These are phyloP conservation scores for Cuculus canorus DNA, from an alignment of 2,797 vertebrate genomes.

Conservation along the genomic window DNA sequence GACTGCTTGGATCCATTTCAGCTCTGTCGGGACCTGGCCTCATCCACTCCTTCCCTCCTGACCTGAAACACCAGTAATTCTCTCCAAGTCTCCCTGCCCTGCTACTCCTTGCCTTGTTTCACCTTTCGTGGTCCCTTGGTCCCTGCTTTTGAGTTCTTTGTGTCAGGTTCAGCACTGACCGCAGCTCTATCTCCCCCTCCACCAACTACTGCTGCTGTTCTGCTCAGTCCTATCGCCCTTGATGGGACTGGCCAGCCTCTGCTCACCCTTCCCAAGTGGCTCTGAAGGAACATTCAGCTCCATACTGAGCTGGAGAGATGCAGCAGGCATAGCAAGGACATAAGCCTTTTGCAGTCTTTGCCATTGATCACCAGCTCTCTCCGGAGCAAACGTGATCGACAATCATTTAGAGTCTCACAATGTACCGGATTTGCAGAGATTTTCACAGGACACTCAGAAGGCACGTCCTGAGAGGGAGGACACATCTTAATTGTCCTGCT, in stretches of 20 bases:
- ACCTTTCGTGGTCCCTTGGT: neutral
- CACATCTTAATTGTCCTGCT: neutral
- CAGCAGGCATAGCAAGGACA: neutral
- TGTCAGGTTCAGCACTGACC: neutral
- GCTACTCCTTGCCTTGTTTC: neutral
- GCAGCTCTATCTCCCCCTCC: neutral
- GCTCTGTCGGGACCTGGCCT: accelerated
- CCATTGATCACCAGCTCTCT: neutral
- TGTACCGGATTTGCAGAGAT: neutral
- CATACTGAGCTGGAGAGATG: neutral
- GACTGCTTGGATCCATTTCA: neutral
- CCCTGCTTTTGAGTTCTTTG: neutral
- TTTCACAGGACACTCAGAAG: neutral
- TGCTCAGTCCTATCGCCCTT: neutral
- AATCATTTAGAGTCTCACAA: neutral
- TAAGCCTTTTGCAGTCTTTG: neutral
- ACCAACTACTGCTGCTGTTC: neutral
- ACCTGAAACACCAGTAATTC: accelerated
- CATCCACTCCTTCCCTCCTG: neutral
- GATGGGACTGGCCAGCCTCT: neutral
- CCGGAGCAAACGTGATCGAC: neutral
- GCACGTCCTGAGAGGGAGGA: neutral
- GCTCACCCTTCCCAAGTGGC: neutral
- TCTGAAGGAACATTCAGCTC: neutral
- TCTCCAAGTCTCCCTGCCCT: neutral